A percentile compares a stretch with the other conserved stretches of the same genome.
Conservation (phyloP, 1,140 invertebrate species). For the Formica selysi region DNA sequence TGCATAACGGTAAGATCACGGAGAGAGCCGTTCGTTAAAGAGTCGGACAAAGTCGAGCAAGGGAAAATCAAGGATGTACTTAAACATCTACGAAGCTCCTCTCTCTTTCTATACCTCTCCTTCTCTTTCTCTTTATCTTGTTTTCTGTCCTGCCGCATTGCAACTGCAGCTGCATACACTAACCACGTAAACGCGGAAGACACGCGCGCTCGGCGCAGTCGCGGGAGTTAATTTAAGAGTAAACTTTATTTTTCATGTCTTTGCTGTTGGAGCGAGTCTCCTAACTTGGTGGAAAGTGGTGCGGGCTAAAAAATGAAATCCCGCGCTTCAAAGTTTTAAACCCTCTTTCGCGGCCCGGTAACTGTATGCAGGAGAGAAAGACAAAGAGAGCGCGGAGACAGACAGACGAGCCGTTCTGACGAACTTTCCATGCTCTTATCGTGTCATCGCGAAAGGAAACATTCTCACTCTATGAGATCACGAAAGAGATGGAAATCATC, state of each 20-base stretch:
- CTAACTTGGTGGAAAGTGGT: slow-evolving; percentile 36
- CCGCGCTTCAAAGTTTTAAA: slow-evolving; percentile 54
- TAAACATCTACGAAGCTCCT: slow-evolving; percentile 53
- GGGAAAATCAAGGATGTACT: slow-evolving; percentile 50
- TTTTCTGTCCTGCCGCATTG: slow-evolving; percentile 4
- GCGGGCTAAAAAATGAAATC: slow-evolving; percentile 56
- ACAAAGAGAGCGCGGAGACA: background rate
- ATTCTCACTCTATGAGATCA: background rate
- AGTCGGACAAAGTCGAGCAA: slow-evolving; percentile 26
- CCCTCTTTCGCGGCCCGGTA: slow-evolving; percentile 22
- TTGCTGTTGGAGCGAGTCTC: slow-evolving; percentile 18
- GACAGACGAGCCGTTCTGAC: background rate
- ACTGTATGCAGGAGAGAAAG: background rate
- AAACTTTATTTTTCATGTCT: slow-evolving; percentile 73
- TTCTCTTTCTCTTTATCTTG: background rate
- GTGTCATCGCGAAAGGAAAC: background rate
- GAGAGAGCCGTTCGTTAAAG: slow-evolving; percentile 19
- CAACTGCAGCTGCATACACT: slow-evolving; percentile 61
- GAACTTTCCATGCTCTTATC: background rate
- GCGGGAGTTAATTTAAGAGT: slow-evolving; percentile 74
- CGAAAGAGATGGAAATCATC: background rate
- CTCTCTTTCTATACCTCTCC: background rate
- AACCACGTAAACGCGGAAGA: slow-evolving; percentile 34
- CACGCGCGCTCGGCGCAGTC: slow-evolving; percentile 54
- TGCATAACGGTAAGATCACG: slow-evolving; percentile 46